A percentile compares a stretch with the other conserved stretches of the same genome.
Conservation (phyloP, 1,140 invertebrate genomes). For the Zaprionus kolodkinae region DNA sequence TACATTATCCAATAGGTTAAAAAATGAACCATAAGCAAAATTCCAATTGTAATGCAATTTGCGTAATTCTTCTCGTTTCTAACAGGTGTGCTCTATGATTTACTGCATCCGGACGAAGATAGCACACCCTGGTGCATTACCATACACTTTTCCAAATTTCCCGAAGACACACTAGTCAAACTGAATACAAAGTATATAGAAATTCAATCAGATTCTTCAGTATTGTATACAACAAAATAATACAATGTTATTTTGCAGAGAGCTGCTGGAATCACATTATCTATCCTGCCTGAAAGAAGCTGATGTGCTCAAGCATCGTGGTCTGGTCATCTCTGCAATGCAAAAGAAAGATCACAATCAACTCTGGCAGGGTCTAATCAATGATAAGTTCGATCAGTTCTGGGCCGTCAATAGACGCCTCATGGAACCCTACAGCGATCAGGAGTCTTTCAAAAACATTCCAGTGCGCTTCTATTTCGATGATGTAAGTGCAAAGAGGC, state of each 20-base stretch:
- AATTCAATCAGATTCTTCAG: neutral
- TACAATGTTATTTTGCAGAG: slow-evolving; percentile 86
- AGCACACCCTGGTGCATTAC: slow-evolving; percentile 96
- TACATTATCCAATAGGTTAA: slow-evolving; percentile 97
- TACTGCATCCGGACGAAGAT: slow-evolving; percentile 88
- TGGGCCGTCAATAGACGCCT: slow-evolving; percentile 98
- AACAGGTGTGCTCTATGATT: slow-evolving; percentile 92
- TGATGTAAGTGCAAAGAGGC: slow-evolving; percentile 55
- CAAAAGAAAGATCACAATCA: slow-evolving; percentile 99
- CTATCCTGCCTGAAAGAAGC: slow-evolving; percentile 99
- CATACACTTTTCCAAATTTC: slow-evolving; percentile 97
- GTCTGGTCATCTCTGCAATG: slow-evolving; percentile 96
- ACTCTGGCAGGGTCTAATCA: slow-evolving; percentile 96
- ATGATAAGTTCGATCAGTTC: slow-evolving; percentile 99
- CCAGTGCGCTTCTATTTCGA: slow-evolving; percentile 95
- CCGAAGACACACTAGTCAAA: slow-evolving; percentile 91
- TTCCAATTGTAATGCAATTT: slow-evolving; percentile 4
- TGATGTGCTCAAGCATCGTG: slow-evolving; percentile 97
- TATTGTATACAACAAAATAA: neutral
- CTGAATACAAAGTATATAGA: slow-evolving; percentile 89
- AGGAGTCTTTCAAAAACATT: slow-evolving; percentile 95
- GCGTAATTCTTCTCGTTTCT: neutral
- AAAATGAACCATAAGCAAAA: neutral
- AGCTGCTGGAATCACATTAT: slow-evolving; percentile 96
- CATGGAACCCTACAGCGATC: slow-evolving; percentile 92